Evolutionary conservation across 2,888 invertebrate species (phyloP).

Genomic region (Conchocele bisecta): DNA sequence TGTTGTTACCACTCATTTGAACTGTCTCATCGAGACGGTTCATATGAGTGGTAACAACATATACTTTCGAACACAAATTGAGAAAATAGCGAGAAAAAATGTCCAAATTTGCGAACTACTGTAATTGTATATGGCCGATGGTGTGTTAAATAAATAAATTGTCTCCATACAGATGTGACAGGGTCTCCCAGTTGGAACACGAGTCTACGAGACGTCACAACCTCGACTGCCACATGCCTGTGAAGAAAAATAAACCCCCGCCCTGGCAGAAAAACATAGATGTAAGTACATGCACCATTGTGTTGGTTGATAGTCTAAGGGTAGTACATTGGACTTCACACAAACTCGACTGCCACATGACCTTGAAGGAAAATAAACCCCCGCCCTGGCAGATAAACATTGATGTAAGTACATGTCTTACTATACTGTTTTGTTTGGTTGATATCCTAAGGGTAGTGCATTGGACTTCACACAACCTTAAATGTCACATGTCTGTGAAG

Average conservation of each 20-base stretch:
- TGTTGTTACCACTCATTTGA: too few relatives aligned
- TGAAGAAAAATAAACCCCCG: slow-evolving; percentile 71
- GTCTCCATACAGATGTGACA: background rate
- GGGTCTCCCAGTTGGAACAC: slow-evolving; percentile 5
- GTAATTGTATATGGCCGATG: background rate
- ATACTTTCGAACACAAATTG: too few relatives aligned
- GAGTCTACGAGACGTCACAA: slow-evolving; percentile 64
- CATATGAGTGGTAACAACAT: too few relatives aligned
- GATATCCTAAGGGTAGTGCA: too few relatives aligned
- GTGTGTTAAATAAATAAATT: background rate
- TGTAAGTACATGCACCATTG: slow-evolving; percentile 69
- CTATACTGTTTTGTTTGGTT: too few relatives aligned
- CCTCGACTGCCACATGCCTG: slow-evolving; percentile 73
- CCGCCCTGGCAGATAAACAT: slow-evolving; percentile 80
- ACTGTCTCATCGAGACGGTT: too few relatives aligned
- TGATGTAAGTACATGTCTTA: too few relatives aligned
- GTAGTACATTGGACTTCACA: too few relatives aligned
- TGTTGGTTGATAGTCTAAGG: too few relatives aligned
- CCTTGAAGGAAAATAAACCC: slow-evolving; percentile 68
- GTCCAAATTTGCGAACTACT: too few relatives aligned
- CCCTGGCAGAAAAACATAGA: slow-evolving; percentile 79
- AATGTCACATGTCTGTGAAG: slow-evolving; percentile 72
- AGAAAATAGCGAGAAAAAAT: too few relatives aligned
- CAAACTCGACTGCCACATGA: slow-evolving; percentile 75
- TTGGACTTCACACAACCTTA: too few relatives aligned